Conservation (phyloP, 1,140 invertebrate genomes). For the Hypsibius dujardini region DNA sequence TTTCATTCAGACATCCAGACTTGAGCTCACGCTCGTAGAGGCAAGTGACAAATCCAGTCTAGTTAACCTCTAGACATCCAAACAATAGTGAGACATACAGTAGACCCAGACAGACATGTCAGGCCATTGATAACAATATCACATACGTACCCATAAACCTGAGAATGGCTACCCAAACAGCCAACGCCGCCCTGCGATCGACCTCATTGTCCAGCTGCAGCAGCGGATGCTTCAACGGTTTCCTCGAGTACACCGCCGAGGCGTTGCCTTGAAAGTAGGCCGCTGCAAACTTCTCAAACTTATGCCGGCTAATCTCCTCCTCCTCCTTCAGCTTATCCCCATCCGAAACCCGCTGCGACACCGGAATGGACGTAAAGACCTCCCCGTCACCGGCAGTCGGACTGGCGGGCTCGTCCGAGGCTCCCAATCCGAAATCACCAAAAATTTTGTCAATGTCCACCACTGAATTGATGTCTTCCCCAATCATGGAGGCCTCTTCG, state of each 20-base stretch:
- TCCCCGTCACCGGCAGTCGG: too few relatives aligned
- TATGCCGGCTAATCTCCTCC: slow-evolving; percentile 86
- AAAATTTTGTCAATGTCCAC: background rate
- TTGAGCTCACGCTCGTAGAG: too few relatives aligned
- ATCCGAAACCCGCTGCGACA: slow-evolving; percentile 38
- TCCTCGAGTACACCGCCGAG: slow-evolving; percentile 75
- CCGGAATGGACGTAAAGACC: slow-evolving; percentile 24
- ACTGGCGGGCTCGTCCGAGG: slow-evolving; percentile 21
- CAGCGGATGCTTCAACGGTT: slow-evolving; percentile 77
- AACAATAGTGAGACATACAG: too few relatives aligned
- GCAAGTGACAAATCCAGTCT: too few relatives aligned
- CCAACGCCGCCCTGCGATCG: slow-evolving; percentile 89
- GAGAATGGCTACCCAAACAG: slow-evolving; percentile 90
- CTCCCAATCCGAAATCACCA: slow-evolving; percentile 26
- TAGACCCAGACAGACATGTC: too few relatives aligned
- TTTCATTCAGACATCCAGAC: too few relatives aligned
- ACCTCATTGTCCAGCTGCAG: slow-evolving; percentile 79
- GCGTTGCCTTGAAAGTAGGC: slow-evolving; percentile 94
- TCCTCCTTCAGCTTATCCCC: slow-evolving; percentile 41
- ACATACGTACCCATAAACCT: slow-evolving; percentile 56
- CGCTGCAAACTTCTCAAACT: slow-evolving; percentile 93
- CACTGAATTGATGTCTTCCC: background rate
- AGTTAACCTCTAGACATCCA: too few relatives aligned
- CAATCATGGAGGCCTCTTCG: slow-evolving; percentile 56
- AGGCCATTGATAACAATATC: background rate